phyloP scores from a whole-genome alignment of 2,888 invertebrate genomes.

The Pyrrhia umbra region DNA sequence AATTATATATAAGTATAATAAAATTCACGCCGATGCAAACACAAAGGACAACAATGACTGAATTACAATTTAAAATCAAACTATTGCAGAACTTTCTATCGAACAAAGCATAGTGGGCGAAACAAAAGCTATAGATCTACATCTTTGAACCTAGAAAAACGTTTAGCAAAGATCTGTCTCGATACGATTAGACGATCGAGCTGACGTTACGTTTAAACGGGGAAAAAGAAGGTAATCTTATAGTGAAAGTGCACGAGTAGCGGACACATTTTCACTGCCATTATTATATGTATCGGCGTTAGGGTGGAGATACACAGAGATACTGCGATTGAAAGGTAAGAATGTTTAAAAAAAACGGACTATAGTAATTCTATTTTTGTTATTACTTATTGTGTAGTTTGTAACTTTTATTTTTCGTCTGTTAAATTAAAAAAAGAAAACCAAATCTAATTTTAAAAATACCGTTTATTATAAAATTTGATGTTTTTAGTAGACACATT shows the following conservation, averaged over 20 bases:
- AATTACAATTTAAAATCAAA: constrained; percentile 56
- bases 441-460: too few species aligned
- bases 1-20: background rate
- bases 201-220: constrained; percentile 26
- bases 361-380: too few species aligned
- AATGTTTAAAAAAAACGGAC: background rate
- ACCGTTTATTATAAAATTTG: too few species aligned
- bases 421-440: too few species aligned
- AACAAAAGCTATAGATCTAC: constrained; percentile 48
- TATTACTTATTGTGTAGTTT: too few species aligned
- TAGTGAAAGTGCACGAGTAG: constrained; percentile 74
- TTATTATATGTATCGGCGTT: constrained; percentile 57
- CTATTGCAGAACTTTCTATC: constrained; percentile 49
- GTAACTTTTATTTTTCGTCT: too few species aligned
- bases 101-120: constrained; percentile 60
- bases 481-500: too few species aligned
- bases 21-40: constrained; percentile 39
- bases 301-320: constrained; percentile 58
- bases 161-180: constrained; percentile 35
- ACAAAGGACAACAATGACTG: constrained; percentile 51
- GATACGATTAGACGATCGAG: constrained; percentile 31
- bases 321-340: background rate
- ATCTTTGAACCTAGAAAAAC: constrained; percentile 44
- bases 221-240: constrained; percentile 67
- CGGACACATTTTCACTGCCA: constrained; percentile 69